phyloP scores from a whole-genome alignment of 2,797 vertebrate genomes.

The Potorous gilbertii region DNA sequence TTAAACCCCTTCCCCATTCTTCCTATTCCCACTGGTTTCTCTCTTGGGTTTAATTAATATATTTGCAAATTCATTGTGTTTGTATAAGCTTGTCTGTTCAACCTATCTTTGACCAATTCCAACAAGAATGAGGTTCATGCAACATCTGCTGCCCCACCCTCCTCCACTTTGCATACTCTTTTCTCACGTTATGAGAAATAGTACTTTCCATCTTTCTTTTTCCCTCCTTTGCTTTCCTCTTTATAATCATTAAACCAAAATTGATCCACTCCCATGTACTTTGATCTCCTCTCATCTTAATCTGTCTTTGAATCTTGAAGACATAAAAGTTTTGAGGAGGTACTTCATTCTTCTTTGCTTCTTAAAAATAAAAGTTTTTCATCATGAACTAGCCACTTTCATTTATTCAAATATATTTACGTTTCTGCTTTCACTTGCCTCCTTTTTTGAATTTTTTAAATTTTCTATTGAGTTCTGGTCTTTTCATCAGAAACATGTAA shows the following conservation, averaged over 20 bases:
- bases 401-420: background rate
- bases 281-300: background rate
- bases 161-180: background rate
- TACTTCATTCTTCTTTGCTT: background rate
- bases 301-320: background rate
- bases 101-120: background rate
- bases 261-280: background rate
- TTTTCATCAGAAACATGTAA: background rate
- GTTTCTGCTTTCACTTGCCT: background rate
- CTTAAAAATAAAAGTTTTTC: background rate
- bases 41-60: background rate
- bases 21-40: background rate
- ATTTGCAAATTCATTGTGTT: background rate
- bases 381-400: background rate
- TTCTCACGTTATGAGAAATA: background rate
- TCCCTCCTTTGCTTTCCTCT: background rate
- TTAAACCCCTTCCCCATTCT: background rate
- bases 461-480: background rate
- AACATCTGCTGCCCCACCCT: background rate
- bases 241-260: background rate
- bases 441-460: background rate
- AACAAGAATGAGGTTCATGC: background rate
- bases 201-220: background rate
- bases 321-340: background rate
- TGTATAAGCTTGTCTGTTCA: background rate